Evolutionary conservation across 2,797 vertebrate species (phyloP), one percentile per base, ranked within the genome.

Genomic region (Tamandua tetradactyla): DNA sequence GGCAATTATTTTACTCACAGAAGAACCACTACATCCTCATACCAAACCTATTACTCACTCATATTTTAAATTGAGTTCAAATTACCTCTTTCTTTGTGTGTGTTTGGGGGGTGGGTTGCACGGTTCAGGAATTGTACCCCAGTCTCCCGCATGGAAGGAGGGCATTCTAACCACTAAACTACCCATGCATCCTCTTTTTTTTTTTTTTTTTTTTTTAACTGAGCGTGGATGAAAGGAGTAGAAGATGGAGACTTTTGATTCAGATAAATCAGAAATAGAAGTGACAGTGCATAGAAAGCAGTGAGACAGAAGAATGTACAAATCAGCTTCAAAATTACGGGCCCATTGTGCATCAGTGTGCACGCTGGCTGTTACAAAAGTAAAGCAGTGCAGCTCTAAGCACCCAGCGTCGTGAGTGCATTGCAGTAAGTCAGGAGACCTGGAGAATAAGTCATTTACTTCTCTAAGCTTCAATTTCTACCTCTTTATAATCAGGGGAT

Each of bases 41-140:
- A 85, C 15, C 59, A 91, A 93, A 79, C 17, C 37, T 37, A 9
- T 68, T 37, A 22, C 10, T 44, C 35, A 83, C 37, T 83, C 13
- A 11, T 69, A 75, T 74, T 79, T 92, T 49, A 93, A 93, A n/a
- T 37, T 8, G 37, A 87, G 27, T 27, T 79, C 25, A 62, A 27
- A 40, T 30, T 90, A 44, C 11, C 18, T 42, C 25, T 71, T 68
- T 75, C 89, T 59, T 87, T 82, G n/a, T n/a, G n/a, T n/a, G n/a
- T n/a, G n/a, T n/a, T n/a, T n/a, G n/a, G n/a, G n/a, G n/a, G n/a
- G n/a, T n/a, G n/a, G n/a, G n/a, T n/a, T n/a, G n/a, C n/a, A n/a
- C n/a, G n/a, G n/a, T n/a, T n/a, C n/a, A n/a, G n/a, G n/a, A n/a
- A n/a, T n/a, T n/a, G n/a, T n/a, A n/a, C n/a, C n/a, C n/a, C n/a